A percentile compares a stretch with the other conserved stretches of the same genome.
Conservation (phyloP, 2,888 invertebrate species). For the Volucella inflata region DNA sequence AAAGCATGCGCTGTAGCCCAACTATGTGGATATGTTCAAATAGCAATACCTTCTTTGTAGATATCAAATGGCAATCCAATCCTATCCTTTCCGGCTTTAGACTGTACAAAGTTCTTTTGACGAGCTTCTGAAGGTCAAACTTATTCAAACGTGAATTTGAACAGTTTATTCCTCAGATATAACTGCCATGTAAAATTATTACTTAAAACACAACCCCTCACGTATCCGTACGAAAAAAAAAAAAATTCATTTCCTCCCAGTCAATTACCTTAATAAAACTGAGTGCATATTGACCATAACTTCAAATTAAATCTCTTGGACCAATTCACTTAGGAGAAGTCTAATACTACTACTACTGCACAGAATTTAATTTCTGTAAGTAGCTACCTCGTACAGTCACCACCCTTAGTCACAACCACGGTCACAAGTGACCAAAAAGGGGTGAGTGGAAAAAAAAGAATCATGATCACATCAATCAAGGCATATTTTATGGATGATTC, state of each 20-base stretch:
- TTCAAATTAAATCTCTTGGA: constrained; percentile 62
- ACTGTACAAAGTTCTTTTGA: too few relatives aligned
- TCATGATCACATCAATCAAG: constrained; percentile 66
- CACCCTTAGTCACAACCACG: not conserved
- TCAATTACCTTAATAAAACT: constrained; percentile 55
- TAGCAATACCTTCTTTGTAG: too few relatives aligned
- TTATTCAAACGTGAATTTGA: constrained; percentile 35
- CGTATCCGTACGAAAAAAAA: not conserved
- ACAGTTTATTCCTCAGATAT: constrained; percentile 20
- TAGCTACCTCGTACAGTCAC: constrained; percentile 24
- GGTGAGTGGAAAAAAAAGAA: not conserved
- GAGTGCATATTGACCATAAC: constrained; percentile 41
- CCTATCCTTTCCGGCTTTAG: too few relatives aligned
- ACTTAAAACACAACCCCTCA: not conserved
- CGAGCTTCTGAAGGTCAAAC: too few relatives aligned
- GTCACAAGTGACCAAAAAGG: not conserved
- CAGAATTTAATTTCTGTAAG: constrained; percentile 66
- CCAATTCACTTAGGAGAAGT: constrained; percentile 55
- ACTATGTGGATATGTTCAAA: too few relatives aligned
- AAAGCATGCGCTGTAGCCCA: too few relatives aligned
- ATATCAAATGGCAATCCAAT: too few relatives aligned
- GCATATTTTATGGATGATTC: constrained; percentile 68
- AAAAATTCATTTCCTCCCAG: constrained; percentile 31
- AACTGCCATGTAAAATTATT: constrained; percentile 9
- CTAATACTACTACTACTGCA: constrained; percentile 14